A percentile compares a stretch with the other conserved stretches of the same genome.
These are phyloP conservation scores for Drosophila subpulchrella DNA, from an alignment of 1,140 invertebrate species.

Conservation along the genomic window DNA sequence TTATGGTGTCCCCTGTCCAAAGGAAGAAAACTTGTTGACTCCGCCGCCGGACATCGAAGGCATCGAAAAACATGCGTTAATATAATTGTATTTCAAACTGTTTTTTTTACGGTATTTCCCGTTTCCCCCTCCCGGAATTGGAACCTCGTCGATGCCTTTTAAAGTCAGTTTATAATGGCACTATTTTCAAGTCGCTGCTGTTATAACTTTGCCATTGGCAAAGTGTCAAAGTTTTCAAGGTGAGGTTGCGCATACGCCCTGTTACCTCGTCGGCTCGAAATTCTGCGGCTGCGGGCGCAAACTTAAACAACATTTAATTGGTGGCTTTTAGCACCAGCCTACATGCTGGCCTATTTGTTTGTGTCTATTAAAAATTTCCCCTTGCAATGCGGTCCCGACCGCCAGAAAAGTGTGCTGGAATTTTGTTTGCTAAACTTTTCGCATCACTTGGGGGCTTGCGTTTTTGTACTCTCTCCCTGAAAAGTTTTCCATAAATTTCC, in stretches of 20 bases:
- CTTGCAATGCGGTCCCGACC: constrained; percentile 25
- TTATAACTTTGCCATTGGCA: constrained; percentile 52
- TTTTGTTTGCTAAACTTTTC: constrained; percentile 41
- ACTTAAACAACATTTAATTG: constrained; percentile 76
- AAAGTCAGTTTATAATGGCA: constrained; percentile 8
- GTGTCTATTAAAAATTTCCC: constrained; percentile 46
- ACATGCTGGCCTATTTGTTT: constrained; percentile 26
- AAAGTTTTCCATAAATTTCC: constrained; percentile 42
- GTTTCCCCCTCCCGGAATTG: constrained; percentile 24
- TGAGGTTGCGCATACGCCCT: constrained; percentile 40
- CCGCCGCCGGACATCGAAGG: neutral
- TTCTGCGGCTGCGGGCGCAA: constrained; percentile 20
- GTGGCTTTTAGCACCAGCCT: constrained; percentile 37
- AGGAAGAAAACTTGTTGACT: constrained; percentile 21
- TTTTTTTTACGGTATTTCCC: constrained; percentile 32
- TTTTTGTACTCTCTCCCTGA: constrained; percentile 3
- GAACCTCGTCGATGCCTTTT: neutral
- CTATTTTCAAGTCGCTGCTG: neutral
- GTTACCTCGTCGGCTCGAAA: constrained; percentile 5
- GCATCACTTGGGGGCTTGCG: constrained; percentile 38
- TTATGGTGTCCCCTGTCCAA: constrained; percentile 16
- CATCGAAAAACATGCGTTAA: constrained; percentile 21
- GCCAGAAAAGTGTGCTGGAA: constrained; percentile 29
- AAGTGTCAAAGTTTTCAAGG: constrained; percentile 67
- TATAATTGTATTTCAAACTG: constrained; percentile 50